phyloP scores from a whole-genome alignment of 2,113 vertebrate species.

The Notarius lentiginosus region DNA sequence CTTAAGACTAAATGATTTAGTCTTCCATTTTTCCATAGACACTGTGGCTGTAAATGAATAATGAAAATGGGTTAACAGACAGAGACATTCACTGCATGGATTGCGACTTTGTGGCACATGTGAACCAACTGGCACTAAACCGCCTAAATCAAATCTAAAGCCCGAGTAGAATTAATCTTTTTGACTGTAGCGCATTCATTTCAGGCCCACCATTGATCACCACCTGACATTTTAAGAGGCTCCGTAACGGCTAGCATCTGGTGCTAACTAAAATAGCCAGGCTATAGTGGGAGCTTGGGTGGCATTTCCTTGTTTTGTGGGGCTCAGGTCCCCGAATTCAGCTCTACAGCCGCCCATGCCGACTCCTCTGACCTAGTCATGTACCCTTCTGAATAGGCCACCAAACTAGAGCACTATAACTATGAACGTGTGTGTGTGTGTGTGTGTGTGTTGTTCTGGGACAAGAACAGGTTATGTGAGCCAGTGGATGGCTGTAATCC shows the following conservation, averaged over 20 bases:
- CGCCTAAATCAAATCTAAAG: constrained; percentile 4
- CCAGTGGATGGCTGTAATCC: constrained; percentile 59
- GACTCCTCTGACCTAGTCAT: constrained; percentile 38
- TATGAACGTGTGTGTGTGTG: background rate
- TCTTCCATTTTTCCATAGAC: background rate
- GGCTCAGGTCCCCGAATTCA: constrained; percentile 17
- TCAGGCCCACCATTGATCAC: constrained; percentile 20
- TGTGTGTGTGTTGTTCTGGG: constrained; percentile 27
- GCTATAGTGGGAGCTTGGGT: constrained; percentile 34
- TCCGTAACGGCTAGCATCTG: constrained; percentile 45
- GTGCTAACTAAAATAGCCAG: constrained; percentile 27
- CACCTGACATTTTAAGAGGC: constrained; percentile 35
- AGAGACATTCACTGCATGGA: constrained; percentile 9
- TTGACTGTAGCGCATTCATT: constrained; percentile 28
- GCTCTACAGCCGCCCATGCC: constrained; percentile 31
- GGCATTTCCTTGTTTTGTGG: constrained; percentile 29
- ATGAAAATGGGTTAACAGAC: constrained; percentile 12
- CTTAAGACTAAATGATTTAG: constrained; percentile 5
- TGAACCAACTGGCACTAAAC: background rate
- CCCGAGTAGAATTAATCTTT: constrained; percentile 29
- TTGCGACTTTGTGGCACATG: constrained; percentile 17
- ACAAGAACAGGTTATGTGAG: constrained; percentile 37
- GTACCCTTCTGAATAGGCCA: constrained; percentile 38
- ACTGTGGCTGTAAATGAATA: background rate
- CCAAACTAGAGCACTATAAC: constrained; percentile 27